Evolutionary conservation across 2,113 vertebrate species (phyloP).

Genomic region (Sula dactylatra): DNA sequence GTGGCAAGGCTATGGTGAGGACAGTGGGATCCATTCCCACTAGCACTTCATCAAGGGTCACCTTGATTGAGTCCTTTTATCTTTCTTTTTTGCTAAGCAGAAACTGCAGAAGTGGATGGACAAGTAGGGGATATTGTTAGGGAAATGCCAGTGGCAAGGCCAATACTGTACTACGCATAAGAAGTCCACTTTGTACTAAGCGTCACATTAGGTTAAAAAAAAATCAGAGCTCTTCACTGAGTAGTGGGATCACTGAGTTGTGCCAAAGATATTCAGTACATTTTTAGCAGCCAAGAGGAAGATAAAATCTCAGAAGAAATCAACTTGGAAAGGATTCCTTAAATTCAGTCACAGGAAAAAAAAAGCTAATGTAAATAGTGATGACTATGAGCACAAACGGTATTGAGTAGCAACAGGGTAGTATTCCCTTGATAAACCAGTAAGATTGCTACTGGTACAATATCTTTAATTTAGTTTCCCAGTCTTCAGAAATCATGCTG

Average conservation of each 20-base stretch:
- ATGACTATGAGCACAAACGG: neutral
- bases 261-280: neutral
- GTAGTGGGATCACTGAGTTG: neutral
- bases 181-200: neutral
- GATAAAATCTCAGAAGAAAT: neutral
- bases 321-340: neutral
- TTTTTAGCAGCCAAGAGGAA: neutral
- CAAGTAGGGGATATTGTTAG: neutral
- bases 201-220: neutral
- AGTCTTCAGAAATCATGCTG: neutral
- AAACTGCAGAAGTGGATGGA: neutral
- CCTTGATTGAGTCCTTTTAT: neutral
- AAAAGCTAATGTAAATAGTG: neutral
- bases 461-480: neutral
- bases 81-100: neutral
- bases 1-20: rapidly evolving
- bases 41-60: neutral
- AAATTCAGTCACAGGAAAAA: neutral
- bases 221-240: neutral
- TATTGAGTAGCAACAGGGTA: neutral
- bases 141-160: neutral
- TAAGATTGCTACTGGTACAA: neutral
- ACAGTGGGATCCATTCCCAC: neutral
- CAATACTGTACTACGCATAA: neutral
- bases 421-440: neutral